phyloP scores from a whole-genome alignment of 1,140 invertebrate genomes.

The Lordiphosa collinella region DNA sequence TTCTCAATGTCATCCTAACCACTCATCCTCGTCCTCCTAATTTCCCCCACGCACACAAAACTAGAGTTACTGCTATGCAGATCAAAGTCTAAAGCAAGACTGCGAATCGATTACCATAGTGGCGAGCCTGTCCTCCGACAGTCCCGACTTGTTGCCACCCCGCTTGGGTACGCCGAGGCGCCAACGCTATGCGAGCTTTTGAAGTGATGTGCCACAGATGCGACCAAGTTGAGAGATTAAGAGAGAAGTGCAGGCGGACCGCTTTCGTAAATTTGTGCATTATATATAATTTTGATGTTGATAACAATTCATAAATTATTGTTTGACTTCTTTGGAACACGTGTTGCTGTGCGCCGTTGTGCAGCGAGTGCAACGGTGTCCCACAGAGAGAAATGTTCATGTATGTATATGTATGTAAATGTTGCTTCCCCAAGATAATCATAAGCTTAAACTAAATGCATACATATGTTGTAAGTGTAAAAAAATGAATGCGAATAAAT shows the following conservation, averaged over 20 bases:
- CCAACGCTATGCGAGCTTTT: slow-evolving; percentile 11
- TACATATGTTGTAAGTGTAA: slow-evolving; percentile 33
- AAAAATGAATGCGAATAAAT: slow-evolving; percentile 26
- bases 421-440: slow-evolving; percentile 2
- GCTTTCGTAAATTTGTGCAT: slow-evolving; percentile 11
- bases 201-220: neutral
- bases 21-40: slow-evolving; percentile 6
- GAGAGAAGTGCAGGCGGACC: slow-evolving; percentile 1
- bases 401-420: slow-evolving; percentile 10
- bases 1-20: slow-evolving; percentile 8
- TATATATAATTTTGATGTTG: slow-evolving; percentile 11
- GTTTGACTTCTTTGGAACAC: slow-evolving; percentile 10
- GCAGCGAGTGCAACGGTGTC: neutral
- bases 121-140: neutral
- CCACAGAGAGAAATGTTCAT: neutral
- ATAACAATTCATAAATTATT: slow-evolving; percentile 10
- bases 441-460: slow-evolving; percentile 17
- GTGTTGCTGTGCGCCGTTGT: slow-evolving; percentile 9
- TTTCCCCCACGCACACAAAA: slow-evolving; percentile 14
- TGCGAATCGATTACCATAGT: slow-evolving; percentile 6
- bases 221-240: slow-evolving; percentile 2
- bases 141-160: neutral
- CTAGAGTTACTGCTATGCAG: slow-evolving; percentile 52
- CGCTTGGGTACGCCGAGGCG: neutral
- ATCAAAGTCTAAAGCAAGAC: slow-evolving; percentile 37